A percentile compares a stretch with the other conserved stretches of the same genome.
Conservation (phyloP, 2,888 invertebrate species). For the Troides oblongomaculatus region DNA sequence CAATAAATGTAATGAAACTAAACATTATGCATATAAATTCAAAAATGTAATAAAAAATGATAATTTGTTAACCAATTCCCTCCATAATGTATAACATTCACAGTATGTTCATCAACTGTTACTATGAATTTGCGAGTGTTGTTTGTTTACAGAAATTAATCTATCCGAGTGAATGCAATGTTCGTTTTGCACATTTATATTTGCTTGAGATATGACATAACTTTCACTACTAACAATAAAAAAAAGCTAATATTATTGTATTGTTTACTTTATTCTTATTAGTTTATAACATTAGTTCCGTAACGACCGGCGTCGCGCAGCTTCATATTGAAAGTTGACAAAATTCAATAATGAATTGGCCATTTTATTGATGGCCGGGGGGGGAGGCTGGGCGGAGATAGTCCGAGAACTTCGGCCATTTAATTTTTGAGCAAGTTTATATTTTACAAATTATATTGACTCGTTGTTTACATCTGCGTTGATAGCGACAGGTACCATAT, state of each 20-base stretch:
- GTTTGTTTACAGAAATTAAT: slow-evolving; percentile 58
- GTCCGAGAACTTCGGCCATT: slow-evolving; percentile 74
- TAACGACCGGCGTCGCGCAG: slow-evolving; percentile 76
- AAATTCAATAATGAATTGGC: slow-evolving; percentile 80
- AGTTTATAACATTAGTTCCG: slow-evolving; percentile 65
- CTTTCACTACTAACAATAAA: slow-evolving; percentile 62
- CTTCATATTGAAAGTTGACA: slow-evolving; percentile 71
- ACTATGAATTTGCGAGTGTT: slow-evolving; percentile 46
- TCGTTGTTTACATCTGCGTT: slow-evolving; percentile 57
- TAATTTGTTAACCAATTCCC: slow-evolving; percentile 61
- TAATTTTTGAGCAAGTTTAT: slow-evolving; percentile 57
- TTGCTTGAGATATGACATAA: slow-evolving; percentile 71
- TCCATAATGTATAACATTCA: slow-evolving; percentile 48
- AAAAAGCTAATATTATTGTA: slow-evolving; percentile 54
- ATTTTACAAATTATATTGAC: slow-evolving; percentile 35
- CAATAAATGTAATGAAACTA: slow-evolving; percentile 65
- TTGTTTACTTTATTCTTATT: slow-evolving; percentile 70
- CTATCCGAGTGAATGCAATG: slow-evolving; percentile 51
- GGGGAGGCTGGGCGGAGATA: slow-evolving; percentile 76
- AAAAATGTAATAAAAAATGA: slow-evolving; percentile 39
- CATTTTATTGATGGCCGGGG: slow-evolving; percentile 80
- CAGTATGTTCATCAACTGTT: slow-evolving; percentile 53
- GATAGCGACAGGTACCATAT: slow-evolving; percentile 40
- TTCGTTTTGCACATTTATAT: slow-evolving; percentile 58
- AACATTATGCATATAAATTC: slow-evolving; percentile 43